A percentile compares a stretch with the other conserved stretches of the same genome.
phyloP scores from a whole-genome alignment of 35 echinoderm and acorn worm genomes.

The Patiria miniata region DNA sequence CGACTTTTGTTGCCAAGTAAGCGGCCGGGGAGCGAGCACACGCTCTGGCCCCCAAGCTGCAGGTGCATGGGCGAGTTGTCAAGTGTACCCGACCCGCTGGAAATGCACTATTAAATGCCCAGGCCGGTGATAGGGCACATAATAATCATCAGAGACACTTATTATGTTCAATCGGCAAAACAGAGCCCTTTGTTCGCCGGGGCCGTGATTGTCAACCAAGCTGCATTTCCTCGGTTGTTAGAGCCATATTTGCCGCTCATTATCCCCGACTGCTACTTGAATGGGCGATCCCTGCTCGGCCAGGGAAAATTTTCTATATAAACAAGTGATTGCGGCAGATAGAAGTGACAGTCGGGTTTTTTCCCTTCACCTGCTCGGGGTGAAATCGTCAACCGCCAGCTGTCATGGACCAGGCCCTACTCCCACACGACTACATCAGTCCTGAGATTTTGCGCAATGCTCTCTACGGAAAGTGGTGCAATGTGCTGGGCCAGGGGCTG shows the following conservation, averaged over 20 bases:
- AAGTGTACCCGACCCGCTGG: slow-evolving; percentile 66
- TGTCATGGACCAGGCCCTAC: slow-evolving; percentile 36
- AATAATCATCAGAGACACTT: slow-evolving; percentile 83
- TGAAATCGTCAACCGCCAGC: slow-evolving; percentile 26
- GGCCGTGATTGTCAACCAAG: slow-evolving; percentile 39
- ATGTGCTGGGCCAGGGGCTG: slow-evolving; percentile 81
- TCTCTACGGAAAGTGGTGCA: slow-evolving; percentile 98
- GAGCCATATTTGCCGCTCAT: slow-evolving; percentile 90
- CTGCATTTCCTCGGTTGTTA: slow-evolving; percentile 77
- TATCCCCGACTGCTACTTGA: slow-evolving; percentile 60
- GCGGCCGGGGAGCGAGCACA: slow-evolving; percentile 76
- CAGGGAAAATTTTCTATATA: slow-evolving; percentile 69
- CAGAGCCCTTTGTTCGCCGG: slow-evolving; percentile 73
- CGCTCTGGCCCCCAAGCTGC: slow-evolving; percentile 66
- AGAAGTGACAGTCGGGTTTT: slow-evolving; percentile 41
- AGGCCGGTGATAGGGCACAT: slow-evolving; percentile 60
- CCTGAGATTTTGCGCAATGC: slow-evolving; percentile 94
- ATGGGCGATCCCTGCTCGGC: slow-evolving; percentile 49
- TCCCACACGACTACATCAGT: slow-evolving; percentile 51
- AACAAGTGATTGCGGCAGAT: slow-evolving; percentile 60
- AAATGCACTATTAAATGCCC: slow-evolving; percentile 78
- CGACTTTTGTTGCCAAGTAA: slow-evolving; percentile 87
- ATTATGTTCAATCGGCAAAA: slow-evolving; percentile 79
- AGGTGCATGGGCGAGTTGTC: slow-evolving; percentile 69
- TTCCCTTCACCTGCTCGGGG: slow-evolving; percentile 16